Evolutionary conservation across 2,113 vertebrate genomes (phyloP).

Genomic region (Silurus glanis): DNA sequence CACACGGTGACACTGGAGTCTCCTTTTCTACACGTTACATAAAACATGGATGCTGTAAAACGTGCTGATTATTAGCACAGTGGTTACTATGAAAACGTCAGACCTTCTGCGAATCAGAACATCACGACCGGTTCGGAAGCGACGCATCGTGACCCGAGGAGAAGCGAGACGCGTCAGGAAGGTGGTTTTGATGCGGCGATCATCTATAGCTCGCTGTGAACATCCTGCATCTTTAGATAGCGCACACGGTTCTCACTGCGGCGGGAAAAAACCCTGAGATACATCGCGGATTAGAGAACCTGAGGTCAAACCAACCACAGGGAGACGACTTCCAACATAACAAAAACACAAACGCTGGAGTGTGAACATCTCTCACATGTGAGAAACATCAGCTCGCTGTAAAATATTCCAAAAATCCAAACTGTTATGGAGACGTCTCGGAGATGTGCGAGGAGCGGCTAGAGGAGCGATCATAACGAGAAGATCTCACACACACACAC

Average conservation of each 20-base stretch:
- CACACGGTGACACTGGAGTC: not conserved
- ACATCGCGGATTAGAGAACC: not conserved
- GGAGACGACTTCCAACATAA: not conserved
- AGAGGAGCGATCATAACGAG: not conserved
- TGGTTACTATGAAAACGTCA: not conserved
- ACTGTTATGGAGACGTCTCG: not conserved
- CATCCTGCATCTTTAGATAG: slow-evolving; percentile 24
- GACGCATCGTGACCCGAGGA: too few relatives aligned
- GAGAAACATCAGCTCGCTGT: not conserved
- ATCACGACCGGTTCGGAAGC: too few relatives aligned
- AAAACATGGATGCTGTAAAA: too few relatives aligned
- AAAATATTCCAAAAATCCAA: not conserved
- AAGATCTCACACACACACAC: not conserved
- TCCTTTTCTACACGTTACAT: not conserved
- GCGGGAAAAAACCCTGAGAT: not conserved
- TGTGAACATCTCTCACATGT: slow-evolving; percentile 21
- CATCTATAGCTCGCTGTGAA: not conserved
- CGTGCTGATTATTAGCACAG: not conserved
- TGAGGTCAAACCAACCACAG: not conserved
- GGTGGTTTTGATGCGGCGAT: not conserved
- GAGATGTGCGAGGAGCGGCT: not conserved
- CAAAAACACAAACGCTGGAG: not conserved
- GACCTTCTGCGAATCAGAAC: too few relatives aligned
- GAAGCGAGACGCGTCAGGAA: too few relatives aligned
- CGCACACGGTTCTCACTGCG: not conserved